A percentile compares a stretch with the other conserved stretches of the same genome.
Conservation (phyloP, 2,888 invertebrate genomes). For the Drosophila austrosaltans region DNA sequence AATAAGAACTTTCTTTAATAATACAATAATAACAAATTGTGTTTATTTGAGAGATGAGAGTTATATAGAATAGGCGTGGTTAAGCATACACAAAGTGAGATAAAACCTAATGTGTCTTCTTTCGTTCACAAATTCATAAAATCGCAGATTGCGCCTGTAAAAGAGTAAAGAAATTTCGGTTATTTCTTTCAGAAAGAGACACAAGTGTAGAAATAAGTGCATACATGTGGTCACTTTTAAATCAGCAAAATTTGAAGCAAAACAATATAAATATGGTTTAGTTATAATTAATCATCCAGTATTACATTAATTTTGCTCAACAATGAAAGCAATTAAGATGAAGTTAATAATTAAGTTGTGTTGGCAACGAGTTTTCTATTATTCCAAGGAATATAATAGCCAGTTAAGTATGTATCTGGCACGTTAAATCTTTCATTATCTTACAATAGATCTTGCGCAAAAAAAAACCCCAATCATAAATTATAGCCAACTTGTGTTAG, state of each 20-base stretch:
- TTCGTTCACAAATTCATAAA: no score
- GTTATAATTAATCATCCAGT: background rate
- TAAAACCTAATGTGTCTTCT: no score
- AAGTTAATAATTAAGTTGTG: slow-evolving; percentile 6
- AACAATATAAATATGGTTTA: background rate
- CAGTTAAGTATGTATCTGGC: slow-evolving; percentile 1
- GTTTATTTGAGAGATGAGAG: no score
- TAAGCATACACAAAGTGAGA: no score
- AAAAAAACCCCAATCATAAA: slow-evolving; percentile 7
- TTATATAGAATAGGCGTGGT: no score
- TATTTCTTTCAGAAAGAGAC: no score
- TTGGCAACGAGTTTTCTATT: slow-evolving; percentile 2
- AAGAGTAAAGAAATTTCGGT: background rate
- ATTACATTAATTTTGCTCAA: slow-evolving; percentile 1
- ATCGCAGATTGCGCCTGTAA: no score
- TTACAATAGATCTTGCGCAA: slow-evolving; percentile 10
- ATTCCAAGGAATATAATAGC: slow-evolving; percentile 1
- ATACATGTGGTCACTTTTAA: background rate
- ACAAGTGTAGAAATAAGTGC: no score
- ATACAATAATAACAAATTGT: no score
- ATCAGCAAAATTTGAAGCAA: background rate
- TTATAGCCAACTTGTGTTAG: slow-evolving; percentile 6
- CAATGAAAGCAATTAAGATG: slow-evolving; percentile 10
- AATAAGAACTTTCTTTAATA: no score
- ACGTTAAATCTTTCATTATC: background rate